A percentile compares a stretch with the other conserved stretches of the same genome.
phyloP scores from a whole-genome alignment of 2,113 vertebrate genomes.

The Carassius carassius region DNA sequence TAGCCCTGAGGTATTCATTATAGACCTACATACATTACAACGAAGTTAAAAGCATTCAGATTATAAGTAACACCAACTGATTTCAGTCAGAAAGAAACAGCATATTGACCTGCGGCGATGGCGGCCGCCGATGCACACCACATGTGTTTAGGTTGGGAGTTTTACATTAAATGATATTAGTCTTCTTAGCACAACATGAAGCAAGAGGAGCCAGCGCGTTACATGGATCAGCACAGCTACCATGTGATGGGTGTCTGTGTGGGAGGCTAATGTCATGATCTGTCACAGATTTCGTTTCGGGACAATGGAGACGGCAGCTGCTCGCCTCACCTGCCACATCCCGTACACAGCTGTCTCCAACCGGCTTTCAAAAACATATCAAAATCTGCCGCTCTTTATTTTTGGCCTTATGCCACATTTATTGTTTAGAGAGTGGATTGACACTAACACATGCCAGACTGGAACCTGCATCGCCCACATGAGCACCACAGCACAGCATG shows the following conservation, averaged over 20 bases:
- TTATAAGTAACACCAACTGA: constrained; percentile 62
- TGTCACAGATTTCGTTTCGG: constrained; percentile 67
- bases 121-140: constrained; percentile 70
- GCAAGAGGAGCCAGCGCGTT: constrained; percentile 66
- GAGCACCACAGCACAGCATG: neutral
- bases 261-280: constrained; percentile 67
- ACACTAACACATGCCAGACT: neutral
- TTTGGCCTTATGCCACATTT: neutral
- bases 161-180: constrained; percentile 72
- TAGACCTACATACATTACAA: neutral
- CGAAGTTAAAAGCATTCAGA: neutral
- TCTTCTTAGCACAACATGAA: constrained; percentile 60
- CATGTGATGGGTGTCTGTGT: constrained; percentile 69
- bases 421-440: neutral
- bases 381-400: neutral
- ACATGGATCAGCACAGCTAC: constrained; percentile 72
- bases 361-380: neutral
- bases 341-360: constrained; percentile 72
- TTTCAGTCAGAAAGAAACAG: constrained; percentile 61
- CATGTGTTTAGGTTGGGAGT: constrained; percentile 69
- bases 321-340: constrained; percentile 73
- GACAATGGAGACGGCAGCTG: constrained; percentile 65
- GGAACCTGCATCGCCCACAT: neutral
- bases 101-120: constrained; percentile 52
- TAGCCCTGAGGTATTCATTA: neutral